Percentiles rank a stretch among this genome's conserved stretches.
These are phyloP conservation scores for Spicauda simplicius DNA, from an alignment of 2,888 invertebrate genomes.

Conservation along the genomic window DNA sequence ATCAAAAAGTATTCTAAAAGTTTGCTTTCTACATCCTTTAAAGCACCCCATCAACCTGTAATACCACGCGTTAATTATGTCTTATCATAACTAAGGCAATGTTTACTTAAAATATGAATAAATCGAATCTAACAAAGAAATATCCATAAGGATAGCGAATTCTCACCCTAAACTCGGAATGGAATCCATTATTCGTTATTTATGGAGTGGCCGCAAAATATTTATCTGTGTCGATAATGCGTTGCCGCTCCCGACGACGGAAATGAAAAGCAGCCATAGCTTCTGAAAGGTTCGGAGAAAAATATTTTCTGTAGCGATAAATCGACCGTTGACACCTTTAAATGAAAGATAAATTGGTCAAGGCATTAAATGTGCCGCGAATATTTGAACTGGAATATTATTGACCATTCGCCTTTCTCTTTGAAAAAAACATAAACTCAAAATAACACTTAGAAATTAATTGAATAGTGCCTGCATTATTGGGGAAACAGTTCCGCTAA, in stretches of 20 bases:
- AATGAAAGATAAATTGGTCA: constrained; percentile 5
- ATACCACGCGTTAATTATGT: too few species aligned
- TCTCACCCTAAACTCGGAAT: constrained; percentile 54
- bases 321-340: constrained; percentile 33
- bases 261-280: constrained; percentile 59
- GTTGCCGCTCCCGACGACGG: constrained; percentile 60
- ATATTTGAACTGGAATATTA: too few species aligned
- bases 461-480: too few species aligned
- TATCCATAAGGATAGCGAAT: constrained; percentile 25
- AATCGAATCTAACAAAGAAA: constrained; percentile 5
- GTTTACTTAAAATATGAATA: neutral
- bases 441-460: too few species aligned
- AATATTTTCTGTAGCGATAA: constrained; percentile 21
- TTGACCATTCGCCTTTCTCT: too few species aligned
- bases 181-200: constrained; percentile 82
- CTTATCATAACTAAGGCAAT: too few species aligned
- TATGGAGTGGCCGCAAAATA: constrained; percentile 80
- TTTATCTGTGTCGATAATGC: constrained; percentile 80
- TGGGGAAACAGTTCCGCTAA: too few species aligned
- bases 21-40: too few species aligned
- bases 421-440: too few species aligned
- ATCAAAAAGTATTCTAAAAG: too few species aligned
- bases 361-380: neutral
- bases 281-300: constrained; percentile 37
- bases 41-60: too few species aligned